Conservation (phyloP, 2,888 invertebrate genomes). For the Amphipoea lucens region DNA sequence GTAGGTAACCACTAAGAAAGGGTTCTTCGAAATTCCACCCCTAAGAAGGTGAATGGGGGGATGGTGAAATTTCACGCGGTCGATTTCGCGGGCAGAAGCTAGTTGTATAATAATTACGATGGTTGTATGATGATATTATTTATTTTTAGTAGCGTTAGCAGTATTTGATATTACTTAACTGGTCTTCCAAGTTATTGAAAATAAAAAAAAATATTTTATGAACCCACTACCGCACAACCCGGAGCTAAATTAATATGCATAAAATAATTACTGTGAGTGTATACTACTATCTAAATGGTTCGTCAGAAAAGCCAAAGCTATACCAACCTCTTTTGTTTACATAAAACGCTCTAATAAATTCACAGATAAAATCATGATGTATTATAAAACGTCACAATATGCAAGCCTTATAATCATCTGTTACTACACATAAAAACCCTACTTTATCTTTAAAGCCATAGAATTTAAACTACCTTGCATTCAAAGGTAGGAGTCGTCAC, state of each 20-base stretch:
- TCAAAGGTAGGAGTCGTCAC: conserved; percentile 59
- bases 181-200: neutral
- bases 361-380: conserved; percentile 35
- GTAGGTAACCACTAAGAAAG: too few species aligned
- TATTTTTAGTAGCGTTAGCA: neutral
- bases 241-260: neutral
- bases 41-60: too few species aligned
- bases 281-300: neutral
- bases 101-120: neutral
- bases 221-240: too few species aligned
- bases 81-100: too few species aligned
- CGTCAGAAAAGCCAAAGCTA: neutral
- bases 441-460: neutral
- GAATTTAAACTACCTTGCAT: conserved; percentile 27
- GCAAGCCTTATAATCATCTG: neutral
- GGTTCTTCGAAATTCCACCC: too few species aligned
- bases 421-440: neutral
- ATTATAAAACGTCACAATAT: conserved; percentile 50
- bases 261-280: neutral
- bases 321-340: conserved; percentile 18
- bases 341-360: conserved; percentile 45
- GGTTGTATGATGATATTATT: neutral
- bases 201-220: too few species aligned
- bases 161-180: neutral
- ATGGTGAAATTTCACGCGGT: too few species aligned